Evolutionary conservation across 2,888 invertebrate genomes (phyloP).

Genomic region (Trissolcus brochymenae): DNA sequence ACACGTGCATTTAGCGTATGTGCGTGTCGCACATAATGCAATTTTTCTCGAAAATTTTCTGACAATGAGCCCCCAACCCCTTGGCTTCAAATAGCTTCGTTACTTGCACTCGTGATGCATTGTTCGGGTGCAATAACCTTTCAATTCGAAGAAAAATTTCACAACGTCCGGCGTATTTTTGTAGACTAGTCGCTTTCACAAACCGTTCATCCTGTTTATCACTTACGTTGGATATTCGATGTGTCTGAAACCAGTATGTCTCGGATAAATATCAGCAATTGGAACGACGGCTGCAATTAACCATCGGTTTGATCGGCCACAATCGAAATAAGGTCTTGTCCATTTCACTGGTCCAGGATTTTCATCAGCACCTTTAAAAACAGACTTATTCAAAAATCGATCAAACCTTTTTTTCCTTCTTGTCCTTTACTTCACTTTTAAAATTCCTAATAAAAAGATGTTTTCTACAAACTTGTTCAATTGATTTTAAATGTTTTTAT

Average conservation of each 20-base stretch:
- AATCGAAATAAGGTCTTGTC: conserved; percentile 97
- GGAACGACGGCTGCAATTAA: conserved; percentile 95
- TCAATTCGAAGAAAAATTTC: conserved; percentile 32
- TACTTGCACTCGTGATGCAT: conserved; percentile 6
- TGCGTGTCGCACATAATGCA: conserved; percentile 58
- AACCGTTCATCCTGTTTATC: conserved; percentile 9
- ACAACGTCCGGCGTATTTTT: conserved; percentile 1
- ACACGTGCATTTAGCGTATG: conserved; percentile 47
- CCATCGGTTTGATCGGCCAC: conserved; percentile 97
- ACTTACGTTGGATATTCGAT: conserved; percentile 94
- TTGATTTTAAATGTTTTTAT: too few relatives aligned
- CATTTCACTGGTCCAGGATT: conserved; percentile 94
- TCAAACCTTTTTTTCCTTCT: too few relatives aligned
- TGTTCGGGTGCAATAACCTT: conserved; percentile 1
- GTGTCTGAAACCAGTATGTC: conserved; percentile 94
- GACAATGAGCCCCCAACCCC: conserved; percentile 45
- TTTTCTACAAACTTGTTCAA: too few relatives aligned
- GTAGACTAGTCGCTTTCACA: too few relatives aligned
- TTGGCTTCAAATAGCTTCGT: conserved; percentile 3
- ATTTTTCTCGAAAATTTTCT: conserved; percentile 60
- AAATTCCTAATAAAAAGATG: too few relatives aligned
- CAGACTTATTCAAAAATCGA: not conserved
- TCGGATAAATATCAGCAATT: conserved; percentile 95
- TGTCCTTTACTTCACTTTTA: too few relatives aligned
- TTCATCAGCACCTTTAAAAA: conserved; percentile 85